A percentile compares a stretch with the other conserved stretches of the same genome.
Conservation (phyloP, 2,888 invertebrate genomes). For the Sesia apiformis region DNA sequence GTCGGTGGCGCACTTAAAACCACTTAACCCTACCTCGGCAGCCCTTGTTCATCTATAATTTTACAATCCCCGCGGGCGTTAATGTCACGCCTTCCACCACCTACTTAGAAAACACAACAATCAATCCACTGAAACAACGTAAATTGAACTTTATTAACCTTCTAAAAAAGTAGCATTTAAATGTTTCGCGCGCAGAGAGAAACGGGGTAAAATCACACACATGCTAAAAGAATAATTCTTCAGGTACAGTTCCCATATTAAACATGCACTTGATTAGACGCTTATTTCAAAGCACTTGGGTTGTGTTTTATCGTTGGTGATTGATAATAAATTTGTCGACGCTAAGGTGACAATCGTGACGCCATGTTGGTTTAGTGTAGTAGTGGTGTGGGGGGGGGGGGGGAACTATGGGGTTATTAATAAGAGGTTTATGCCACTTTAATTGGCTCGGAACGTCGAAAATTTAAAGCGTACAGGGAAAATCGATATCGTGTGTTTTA, state of each 20-base stretch:
- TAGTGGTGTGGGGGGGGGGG: constrained; percentile 34
- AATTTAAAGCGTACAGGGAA: constrained; percentile 32
- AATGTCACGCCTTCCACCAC: constrained; percentile 67
- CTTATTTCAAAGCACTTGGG: constrained; percentile 22
- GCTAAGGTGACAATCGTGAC: constrained; percentile 66
- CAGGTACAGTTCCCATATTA: constrained; percentile 36
- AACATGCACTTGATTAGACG: constrained; percentile 10
- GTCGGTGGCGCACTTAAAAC: constrained; percentile 37
- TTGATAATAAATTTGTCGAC: constrained; percentile 25
- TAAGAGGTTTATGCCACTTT: constrained; percentile 64
- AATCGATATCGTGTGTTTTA: constrained; percentile 52
- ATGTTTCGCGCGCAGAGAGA: constrained; percentile 13
- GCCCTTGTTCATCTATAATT: constrained; percentile 62
- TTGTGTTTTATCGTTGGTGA: constrained; percentile 7
- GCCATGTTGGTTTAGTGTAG: constrained; percentile 68
- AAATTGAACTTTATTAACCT: not conserved
- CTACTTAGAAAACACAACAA: constrained; percentile 51
- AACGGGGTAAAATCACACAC: constrained; percentile 55
- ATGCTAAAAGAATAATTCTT: constrained; percentile 56
- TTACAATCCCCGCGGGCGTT: constrained; percentile 58
- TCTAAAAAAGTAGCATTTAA: too few species aligned
- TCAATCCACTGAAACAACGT: constrained; percentile 6
- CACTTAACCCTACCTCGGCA: constrained; percentile 58
- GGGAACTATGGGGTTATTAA: constrained; percentile 50
- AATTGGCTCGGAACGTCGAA: constrained; percentile 60